phyloP scores from a whole-genome alignment of 2,113 vertebrate genomes.

The Aplodontia rufa region DNA sequence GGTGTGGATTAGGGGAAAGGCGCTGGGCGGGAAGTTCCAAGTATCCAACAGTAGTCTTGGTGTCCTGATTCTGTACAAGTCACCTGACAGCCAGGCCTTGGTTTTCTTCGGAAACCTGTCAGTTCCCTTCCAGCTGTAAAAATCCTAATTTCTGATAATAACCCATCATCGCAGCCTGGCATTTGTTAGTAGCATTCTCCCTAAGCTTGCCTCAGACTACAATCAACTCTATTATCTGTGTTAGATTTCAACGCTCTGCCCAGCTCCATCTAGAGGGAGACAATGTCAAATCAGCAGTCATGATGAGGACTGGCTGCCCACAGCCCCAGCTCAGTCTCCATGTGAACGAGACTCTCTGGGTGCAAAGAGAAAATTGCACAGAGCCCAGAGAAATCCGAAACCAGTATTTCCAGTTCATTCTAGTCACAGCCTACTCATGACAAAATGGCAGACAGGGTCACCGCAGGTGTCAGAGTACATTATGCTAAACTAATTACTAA shows the following conservation, averaged over 20 bases:
- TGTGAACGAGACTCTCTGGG: not conserved
- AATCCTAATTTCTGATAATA: constrained; percentile 3
- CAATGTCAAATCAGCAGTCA: constrained; percentile 19
- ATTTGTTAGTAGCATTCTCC: not conserved
- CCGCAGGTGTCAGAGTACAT: not conserved
- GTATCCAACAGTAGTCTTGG: not conserved
- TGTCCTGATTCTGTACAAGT: not conserved
- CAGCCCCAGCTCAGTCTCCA: not conserved
- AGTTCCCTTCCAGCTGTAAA: not conserved
- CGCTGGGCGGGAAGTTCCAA: not conserved
- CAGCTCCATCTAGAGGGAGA: not conserved
- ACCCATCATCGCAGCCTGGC: not conserved
- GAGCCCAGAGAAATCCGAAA: not conserved
- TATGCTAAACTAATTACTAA: not conserved
- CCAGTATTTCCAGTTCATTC: not conserved
- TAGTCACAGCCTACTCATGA: not conserved
- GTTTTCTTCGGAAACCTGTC: constrained; percentile 28
- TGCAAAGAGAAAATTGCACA: not conserved
- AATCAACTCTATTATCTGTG: constrained; percentile 12
- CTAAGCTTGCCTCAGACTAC: not conserved
- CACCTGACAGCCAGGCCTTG: not conserved
- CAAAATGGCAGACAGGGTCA: not conserved
- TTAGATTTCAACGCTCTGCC: constrained; percentile 20
- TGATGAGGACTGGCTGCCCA: not conserved
- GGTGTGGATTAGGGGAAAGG: not conserved